Evolutionary conservation across 2,797 vertebrate genomes (phyloP).

Genomic region (Accipiter superciliosus): DNA sequence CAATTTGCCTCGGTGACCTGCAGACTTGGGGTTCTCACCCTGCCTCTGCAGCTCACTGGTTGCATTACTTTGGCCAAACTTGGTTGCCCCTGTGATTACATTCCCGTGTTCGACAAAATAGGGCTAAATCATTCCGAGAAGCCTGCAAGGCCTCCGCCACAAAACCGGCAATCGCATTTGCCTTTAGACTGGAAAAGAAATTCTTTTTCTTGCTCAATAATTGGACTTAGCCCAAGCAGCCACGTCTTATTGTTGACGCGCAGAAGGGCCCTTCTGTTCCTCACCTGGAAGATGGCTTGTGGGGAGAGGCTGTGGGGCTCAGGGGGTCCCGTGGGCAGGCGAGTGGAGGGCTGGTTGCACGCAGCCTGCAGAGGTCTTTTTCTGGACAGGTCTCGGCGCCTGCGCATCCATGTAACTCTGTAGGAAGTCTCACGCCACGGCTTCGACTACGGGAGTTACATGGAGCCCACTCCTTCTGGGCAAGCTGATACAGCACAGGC

Average conservation of each 20-base stretch:
- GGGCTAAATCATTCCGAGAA: not conserved
- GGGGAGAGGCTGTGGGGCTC: not conserved
- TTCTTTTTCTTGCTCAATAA: not conserved
- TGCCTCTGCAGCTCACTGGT: not conserved
- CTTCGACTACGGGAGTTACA: constrained; percentile 48
- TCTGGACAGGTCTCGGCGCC: not conserved
- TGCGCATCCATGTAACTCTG: constrained; percentile 62
- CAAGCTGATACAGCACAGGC: not conserved
- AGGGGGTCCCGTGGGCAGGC: rapidly evolving
- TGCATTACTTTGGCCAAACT: not conserved
- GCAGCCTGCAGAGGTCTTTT: constrained; percentile 40
- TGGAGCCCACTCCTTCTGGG: constrained; percentile 75
- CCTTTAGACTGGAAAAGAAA: not conserved
- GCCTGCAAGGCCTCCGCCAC: not conserved
- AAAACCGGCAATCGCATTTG: not conserved
- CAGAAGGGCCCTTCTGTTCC: not conserved
- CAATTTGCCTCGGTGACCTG: not conserved
- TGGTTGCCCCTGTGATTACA: not conserved
- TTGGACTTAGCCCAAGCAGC: not conserved
- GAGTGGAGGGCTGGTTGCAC: not conserved
- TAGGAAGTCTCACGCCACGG: not conserved
- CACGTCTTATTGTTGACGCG: rapidly evolving
- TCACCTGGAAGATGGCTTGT: not conserved
- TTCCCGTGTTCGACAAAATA: rapidly evolving
- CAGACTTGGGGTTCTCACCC: not conserved